Evolutionary conservation across 1,140 invertebrate genomes (phyloP).

Genomic region (Macrocentrus cingulum): DNA sequence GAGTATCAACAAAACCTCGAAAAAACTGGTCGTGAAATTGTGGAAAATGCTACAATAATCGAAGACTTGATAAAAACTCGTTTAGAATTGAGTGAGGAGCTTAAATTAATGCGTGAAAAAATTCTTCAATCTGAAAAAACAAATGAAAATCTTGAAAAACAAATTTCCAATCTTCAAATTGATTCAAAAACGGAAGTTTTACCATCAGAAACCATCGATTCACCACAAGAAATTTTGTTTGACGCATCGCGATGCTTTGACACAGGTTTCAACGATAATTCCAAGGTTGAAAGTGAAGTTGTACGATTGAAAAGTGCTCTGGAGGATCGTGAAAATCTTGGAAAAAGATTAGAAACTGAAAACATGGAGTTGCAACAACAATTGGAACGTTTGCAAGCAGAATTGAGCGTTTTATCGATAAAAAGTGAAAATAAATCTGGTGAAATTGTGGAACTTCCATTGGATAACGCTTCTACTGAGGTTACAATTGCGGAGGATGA

Average conservation of each 20-base stretch:
- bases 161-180: conserved; percentile 33
- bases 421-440: not conserved
- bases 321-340: conserved; percentile 33
- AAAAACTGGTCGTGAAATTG: conserved; percentile 1
- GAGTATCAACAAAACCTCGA: conserved; percentile 39
- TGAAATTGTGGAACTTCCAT: not conserved
- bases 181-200: conserved; percentile 34
- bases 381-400: not conserved
- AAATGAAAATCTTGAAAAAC: conserved; percentile 45
- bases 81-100: conserved; percentile 41
- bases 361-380: not conserved
- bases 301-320: conserved; percentile 27
- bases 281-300: conserved; percentile 27
- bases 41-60: not conserved
- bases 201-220: not conserved
- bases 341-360: not conserved
- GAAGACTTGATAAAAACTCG: not conserved
- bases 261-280: conserved; percentile 17
- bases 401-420: not conserved
- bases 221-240: conserved; percentile 29
- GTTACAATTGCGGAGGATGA: not conserved
- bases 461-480: no score
- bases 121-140: conserved; percentile 33
- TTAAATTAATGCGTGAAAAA: conserved; percentile 31
- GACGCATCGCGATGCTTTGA: conserved; percentile 44